phyloP scores from a whole-genome alignment of 2,797 vertebrate species.

The Gymnoscopelus microlampas region DNA sequence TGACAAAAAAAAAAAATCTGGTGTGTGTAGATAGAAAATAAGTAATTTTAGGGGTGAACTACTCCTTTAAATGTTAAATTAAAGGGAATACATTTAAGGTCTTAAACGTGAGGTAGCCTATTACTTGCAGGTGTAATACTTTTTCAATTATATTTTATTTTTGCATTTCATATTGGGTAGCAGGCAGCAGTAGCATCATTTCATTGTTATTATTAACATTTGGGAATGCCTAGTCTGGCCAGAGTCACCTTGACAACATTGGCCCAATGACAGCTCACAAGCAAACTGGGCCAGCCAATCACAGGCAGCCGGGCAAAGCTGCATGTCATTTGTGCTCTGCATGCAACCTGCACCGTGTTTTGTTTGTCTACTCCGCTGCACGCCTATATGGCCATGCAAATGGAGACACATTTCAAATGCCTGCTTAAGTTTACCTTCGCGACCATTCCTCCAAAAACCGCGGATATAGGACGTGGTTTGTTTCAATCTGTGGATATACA shows the following conservation, averaged over 20 bases:
- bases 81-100: background rate
- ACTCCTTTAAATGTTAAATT: background rate
- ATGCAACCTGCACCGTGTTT: conserved; percentile 68
- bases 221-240: conserved; percentile 75
- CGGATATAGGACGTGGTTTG: conserved; percentile 19
- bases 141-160: too few relatives aligned
- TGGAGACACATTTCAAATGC: conserved; percentile 14
- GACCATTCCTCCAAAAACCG: conserved; percentile 45
- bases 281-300: conserved; percentile 80
- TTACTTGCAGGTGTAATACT: too few relatives aligned
- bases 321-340: conserved; percentile 71
- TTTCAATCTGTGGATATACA: conserved; percentile 15
- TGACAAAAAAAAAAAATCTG: too few relatives aligned
- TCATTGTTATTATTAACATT: conserved; percentile 48
- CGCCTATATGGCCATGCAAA: conserved; percentile 32
- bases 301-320: conserved; percentile 56
- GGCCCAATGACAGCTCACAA: conserved; percentile 79
- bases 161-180: conserved; percentile 17
- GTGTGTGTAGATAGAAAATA: too few relatives aligned
- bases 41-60: background rate
- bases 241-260: conserved; percentile 82
- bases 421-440: conserved; percentile 40
- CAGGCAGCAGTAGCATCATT: conserved; percentile 4
- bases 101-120: too few relatives aligned
- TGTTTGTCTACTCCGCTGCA: conserved; percentile 69